Conservation (phyloP, 2,888 invertebrate genomes). For the Drosophila hamatofila region DNA sequence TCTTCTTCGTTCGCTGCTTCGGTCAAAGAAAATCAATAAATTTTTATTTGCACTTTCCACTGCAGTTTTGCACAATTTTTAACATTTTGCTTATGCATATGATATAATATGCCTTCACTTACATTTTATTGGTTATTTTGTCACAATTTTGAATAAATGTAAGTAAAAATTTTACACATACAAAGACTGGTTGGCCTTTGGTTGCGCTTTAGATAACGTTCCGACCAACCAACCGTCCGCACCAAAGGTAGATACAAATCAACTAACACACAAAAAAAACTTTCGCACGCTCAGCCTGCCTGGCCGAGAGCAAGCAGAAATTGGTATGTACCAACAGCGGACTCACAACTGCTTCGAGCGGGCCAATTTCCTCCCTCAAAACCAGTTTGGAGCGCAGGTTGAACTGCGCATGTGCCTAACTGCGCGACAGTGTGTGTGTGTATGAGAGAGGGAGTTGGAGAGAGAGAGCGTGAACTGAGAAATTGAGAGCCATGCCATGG, state of each 20-base stretch:
- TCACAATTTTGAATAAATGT: slow-evolving; percentile 43
- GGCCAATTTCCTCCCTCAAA: slow-evolving; percentile 79
- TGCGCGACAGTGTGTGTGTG: slow-evolving; percentile 2
- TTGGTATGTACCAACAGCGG: slow-evolving; percentile 66
- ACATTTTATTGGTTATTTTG: slow-evolving; percentile 58
- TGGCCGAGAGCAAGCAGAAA: slow-evolving; percentile 54
- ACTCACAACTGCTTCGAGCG: slow-evolving; percentile 46
- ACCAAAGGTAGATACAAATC: slow-evolving; percentile 82
- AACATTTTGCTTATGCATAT: slow-evolving; percentile 31
- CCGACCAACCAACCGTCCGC: slow-evolving; percentile 77
- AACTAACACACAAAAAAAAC: slow-evolving; percentile 68
- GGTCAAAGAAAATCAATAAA: slow-evolving; percentile 71
- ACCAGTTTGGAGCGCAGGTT: slow-evolving; percentile 80
- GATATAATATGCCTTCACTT: slow-evolving; percentile 39
- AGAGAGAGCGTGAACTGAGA: slow-evolving; percentile 17
- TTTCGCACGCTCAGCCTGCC: slow-evolving; percentile 66
- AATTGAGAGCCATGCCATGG: slow-evolving; percentile 45
- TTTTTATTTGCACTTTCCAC: slow-evolving; percentile 70
- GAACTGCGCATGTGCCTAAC: slow-evolving; percentile 69
- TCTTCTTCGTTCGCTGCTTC: slow-evolving; percentile 54
- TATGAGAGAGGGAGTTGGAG: not conserved
- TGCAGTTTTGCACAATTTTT: slow-evolving; percentile 40
- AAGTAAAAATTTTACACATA: slow-evolving; percentile 46
- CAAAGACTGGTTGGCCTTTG: slow-evolving; percentile 71
- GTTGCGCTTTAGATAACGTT: slow-evolving; percentile 66